Base-by-base conservation (phyloP, 2,888 invertebrate species). In the Idaea biselata region DNA sequence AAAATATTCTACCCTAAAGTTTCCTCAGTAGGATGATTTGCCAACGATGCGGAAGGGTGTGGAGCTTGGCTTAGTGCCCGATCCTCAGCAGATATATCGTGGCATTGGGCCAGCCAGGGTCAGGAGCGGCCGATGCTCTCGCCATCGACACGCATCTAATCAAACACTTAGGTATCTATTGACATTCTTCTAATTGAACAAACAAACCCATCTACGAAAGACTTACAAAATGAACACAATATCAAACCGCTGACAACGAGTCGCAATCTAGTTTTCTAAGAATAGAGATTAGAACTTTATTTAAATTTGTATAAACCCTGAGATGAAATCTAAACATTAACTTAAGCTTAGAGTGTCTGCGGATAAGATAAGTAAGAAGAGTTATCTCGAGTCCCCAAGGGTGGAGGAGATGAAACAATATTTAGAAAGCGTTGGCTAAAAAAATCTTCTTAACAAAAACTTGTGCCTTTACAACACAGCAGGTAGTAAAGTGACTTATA, bases 61-160 rank as follows among this genome's bases (percentile, higher is more conserved):
- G 75, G 72, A 71, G 69, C 76, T 84, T 90, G 91, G 91, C 90
- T 71, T 69, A 57, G 60, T 89, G 91, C 90, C 89, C 82, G 77
- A 72, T 76, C 78, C 69, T 71, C 76, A 71, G 75, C 73, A 73
- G 77, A 84, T 83, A 80, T 78, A 84, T 79, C 80, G 88, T 91
- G 91, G 91, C 91, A 91, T 89, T 90, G 91, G 87, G 88, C 91
- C 90, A 90, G 89, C 87, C 91, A 91, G 87, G 91, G 91, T 92
- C 91, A 91, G 86, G 91, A 89, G 89, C 91, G 91, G 87, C 63
- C 91, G 85, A 88, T 90, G 91, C 88, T 82, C 91, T 77, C 86
- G 67, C 44, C 75, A 71, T 73, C 81, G 76, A 82, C 84, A 82
- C 80, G 75, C 77, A 74, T 73, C 74, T 78, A 75, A 72, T 69